Percentiles rank a stretch among this genome's conserved stretches.
Conservation (phyloP, 2,797 vertebrate species). For the Basileuterus tristriatus region DNA sequence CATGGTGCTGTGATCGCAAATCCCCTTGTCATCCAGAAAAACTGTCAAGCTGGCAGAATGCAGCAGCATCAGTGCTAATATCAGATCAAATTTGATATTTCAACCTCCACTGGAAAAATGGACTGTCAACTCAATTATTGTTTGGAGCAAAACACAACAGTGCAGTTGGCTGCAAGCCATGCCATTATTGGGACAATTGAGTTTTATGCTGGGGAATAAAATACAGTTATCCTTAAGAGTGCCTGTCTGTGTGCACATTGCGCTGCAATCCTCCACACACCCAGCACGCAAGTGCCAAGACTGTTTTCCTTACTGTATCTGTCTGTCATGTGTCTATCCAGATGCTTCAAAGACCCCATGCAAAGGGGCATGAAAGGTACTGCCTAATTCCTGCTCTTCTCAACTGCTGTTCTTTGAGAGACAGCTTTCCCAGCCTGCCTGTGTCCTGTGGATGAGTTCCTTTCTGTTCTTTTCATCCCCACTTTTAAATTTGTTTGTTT, state of each 20-base stretch:
- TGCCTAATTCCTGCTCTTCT: neutral
- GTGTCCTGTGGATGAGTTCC: neutral
- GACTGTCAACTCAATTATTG: slow-evolving; percentile 68
- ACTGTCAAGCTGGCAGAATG: slow-evolving; percentile 48
- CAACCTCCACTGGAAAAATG: slow-evolving; percentile 52
- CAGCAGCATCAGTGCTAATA: slow-evolving; percentile 48
- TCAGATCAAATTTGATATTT: slow-evolving; percentile 64
- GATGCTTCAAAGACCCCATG: neutral
- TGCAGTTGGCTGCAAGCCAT: slow-evolving; percentile 59
- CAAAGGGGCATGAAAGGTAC: neutral
- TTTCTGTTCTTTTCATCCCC: neutral
- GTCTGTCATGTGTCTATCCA: neutral
- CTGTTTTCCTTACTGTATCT: neutral
- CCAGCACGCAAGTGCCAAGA: neutral
- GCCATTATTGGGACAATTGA: slow-evolving; percentile 40
- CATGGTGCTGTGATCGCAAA: neutral
- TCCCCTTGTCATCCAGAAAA: slow-evolving; percentile 26
- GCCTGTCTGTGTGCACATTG: neutral
- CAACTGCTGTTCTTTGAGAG: neutral
- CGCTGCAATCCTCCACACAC: neutral
- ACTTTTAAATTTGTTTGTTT: neutral
- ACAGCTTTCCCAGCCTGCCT: neutral
- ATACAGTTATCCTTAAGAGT: neutral
- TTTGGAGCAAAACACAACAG: slow-evolving; percentile 25
- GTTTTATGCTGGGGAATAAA: slow-evolving; percentile 56